A percentile compares a stretch with the other conserved stretches of the same genome.
These are phyloP conservation scores for Phocoena phocoena DNA, from an alignment of 2,113 vertebrate genomes.

Conservation along the genomic window DNA sequence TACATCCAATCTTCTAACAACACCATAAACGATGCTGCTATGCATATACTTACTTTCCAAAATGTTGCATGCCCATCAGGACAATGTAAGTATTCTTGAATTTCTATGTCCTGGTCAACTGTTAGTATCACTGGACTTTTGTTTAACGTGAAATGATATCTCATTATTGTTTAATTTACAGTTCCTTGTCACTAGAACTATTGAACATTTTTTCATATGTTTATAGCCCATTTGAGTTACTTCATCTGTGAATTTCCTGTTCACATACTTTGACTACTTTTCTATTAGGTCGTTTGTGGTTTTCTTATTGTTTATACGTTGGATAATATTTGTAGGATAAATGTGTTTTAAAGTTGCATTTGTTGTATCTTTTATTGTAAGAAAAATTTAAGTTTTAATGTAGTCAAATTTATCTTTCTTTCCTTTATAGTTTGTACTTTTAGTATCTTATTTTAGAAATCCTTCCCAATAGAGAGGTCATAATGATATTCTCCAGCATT, in stretches of 20 bases:
- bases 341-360: background rate
- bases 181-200: background rate
- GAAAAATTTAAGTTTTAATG: background rate
- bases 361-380: background rate
- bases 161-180: background rate
- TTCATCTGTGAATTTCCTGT: background rate
- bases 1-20: background rate
- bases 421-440: background rate
- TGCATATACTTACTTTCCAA: background rate
- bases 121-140: background rate
- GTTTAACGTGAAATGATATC: background rate
- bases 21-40: background rate
- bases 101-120: background rate
- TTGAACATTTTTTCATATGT: background rate
- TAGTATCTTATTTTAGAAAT: background rate
- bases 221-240: background rate
- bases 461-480: background rate
- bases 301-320: background rate
- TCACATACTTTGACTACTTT: background rate
- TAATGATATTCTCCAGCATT: background rate
- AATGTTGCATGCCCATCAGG: background rate
- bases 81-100: background rate
- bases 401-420: background rate
- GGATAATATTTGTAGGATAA: background rate
- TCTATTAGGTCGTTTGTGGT: background rate